phyloP scores from a whole-genome alignment of 2,797 vertebrate species.

The Sebastes taczanowskii region DNA sequence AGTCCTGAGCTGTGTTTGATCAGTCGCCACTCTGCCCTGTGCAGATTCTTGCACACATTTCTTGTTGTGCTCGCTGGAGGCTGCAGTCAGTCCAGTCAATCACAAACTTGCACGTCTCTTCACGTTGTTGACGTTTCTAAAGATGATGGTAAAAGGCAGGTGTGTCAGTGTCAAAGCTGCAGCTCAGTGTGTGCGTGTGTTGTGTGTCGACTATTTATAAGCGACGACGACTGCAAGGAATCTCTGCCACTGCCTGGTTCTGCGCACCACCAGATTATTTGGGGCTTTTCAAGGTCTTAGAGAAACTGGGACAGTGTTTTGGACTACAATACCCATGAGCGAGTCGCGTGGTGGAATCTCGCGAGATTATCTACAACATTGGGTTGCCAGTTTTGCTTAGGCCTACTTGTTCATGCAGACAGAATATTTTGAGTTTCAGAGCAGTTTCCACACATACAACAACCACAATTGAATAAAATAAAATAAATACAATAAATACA shows the following conservation, averaged over 20 bases:
- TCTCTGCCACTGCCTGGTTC: background rate
- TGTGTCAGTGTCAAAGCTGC: slow-evolving; percentile 5
- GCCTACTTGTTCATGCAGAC: background rate
- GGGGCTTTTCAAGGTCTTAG: slow-evolving; percentile 37
- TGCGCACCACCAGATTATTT: slow-evolving; percentile 51
- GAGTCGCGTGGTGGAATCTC: slow-evolving; percentile 36
- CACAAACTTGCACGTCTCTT: slow-evolving; percentile 17
- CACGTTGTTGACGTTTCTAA: slow-evolving; percentile 26
- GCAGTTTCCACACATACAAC: background rate
- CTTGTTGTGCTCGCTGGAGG: slow-evolving; percentile 16
- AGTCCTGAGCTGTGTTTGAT: slow-evolving; percentile 6
- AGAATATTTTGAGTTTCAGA: background rate
- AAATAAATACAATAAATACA: background rate
- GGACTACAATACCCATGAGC: slow-evolving; percentile 69
- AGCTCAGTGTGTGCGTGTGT: background rate
- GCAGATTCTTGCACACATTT: slow-evolving; percentile 31
- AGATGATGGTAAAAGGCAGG: slow-evolving; percentile 6
- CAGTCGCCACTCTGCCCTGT: slow-evolving; percentile 22
- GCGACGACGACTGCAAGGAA: background rate
- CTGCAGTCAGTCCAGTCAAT: background rate
- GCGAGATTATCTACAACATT: slow-evolving; percentile 50
- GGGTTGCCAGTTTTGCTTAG: slow-evolving; percentile 67
- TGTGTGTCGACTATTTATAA: slow-evolving; percentile 24
- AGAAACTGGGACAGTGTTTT: slow-evolving; percentile 62
- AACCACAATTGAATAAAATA: background rate